Evolutionary conservation across 2,888 invertebrate species (phyloP), one percentile per base, ranked within the genome.

Genomic region (Drosophila monieri): DNA sequence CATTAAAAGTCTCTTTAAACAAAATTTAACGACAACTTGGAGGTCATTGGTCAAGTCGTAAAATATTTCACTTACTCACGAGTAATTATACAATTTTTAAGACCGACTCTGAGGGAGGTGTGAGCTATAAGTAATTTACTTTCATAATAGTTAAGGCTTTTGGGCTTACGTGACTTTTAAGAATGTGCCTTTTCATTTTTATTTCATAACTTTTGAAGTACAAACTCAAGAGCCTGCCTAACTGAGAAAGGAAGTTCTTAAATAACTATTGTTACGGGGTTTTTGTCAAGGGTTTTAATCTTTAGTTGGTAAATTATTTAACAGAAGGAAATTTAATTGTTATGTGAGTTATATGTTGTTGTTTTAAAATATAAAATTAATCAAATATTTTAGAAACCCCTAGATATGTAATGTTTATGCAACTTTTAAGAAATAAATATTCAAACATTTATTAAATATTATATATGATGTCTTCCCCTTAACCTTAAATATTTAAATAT

Each of bases 91-190:
- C 18, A 41, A 4, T 41, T 18, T 41, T 41, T 4, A 41, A 14
- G 1, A 9, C 32, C 3, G n/a, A 32, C 12, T 32, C n/a, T 32
- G 6, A n/a, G 14, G 35, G 6, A 35, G n/a, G 35, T 35, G 35
- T 35, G n/a, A 14, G 6, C 6, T n/a, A 6, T n/a, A 35, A 35
- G 35, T 14, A 6, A 35, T 35, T 14, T n/a, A n/a, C 14, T 14
- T 35, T 6, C 14, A 35, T 35, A 12, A 32, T 32, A 32, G 32
- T 32, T 32, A 12, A 3, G 12, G 32, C 12, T 12, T 32, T 32
- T n/a, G 14, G 35, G n/a, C 35, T 14, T 41, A 41, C 39, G 39
- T 41, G 18, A 41, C 3, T 41, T 41, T 41, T 35, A 14, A n/a
- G 2, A n/a, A n/a, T 6, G 0, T 35, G 6, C 6, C 35, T 2